phyloP scores from a whole-genome alignment of 2,888 invertebrate genomes.

The Lagria hirta region DNA sequence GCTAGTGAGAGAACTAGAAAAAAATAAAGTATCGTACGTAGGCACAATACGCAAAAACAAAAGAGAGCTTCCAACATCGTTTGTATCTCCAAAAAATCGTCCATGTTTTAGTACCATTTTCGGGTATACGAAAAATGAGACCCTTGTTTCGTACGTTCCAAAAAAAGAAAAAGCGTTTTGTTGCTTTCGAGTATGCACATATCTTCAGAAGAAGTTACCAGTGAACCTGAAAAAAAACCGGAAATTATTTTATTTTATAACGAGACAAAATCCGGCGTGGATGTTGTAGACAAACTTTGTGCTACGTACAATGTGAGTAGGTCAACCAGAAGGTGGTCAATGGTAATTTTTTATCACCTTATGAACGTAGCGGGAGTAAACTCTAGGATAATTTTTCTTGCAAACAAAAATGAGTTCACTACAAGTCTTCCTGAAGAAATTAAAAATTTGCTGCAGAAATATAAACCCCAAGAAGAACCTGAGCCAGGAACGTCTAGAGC shows the following conservation, averaged over 20 bases:
- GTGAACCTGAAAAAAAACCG: constrained; percentile 7
- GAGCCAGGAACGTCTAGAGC: background rate
- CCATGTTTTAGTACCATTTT: constrained; percentile 17
- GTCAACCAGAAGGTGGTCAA: constrained; percentile 22
- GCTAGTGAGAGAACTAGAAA: constrained; percentile 20
- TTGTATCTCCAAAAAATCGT: constrained; percentile 23
- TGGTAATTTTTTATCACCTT: constrained; percentile 21
- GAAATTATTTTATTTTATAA: constrained; percentile 17
- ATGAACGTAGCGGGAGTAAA: constrained; percentile 4
- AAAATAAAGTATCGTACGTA: constrained; percentile 21
- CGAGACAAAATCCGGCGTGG: constrained; percentile 19
- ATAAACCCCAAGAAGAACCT: background rate
- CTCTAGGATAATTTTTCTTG: constrained; percentile 2
- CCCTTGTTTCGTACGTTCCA: constrained; percentile 6
- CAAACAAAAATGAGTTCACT: constrained; percentile 1
- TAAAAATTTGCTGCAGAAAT: constrained; percentile 2
- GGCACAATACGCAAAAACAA: constrained; percentile 28
- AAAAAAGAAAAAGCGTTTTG: constrained; percentile 7
- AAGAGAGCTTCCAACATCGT: constrained; percentile 21
- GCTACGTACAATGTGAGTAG: constrained; percentile 17
- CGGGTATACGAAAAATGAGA: constrained; percentile 13
- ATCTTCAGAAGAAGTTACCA: background rate
- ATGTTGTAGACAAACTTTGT: constrained; percentile 24
- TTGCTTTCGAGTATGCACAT: constrained; percentile 3
- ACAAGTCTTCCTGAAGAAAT: constrained; percentile 1